These are phyloP conservation scores for Pammene fasciana DNA, from an alignment of 2,888 invertebrate genomes.

Conservation along the genomic window DNA sequence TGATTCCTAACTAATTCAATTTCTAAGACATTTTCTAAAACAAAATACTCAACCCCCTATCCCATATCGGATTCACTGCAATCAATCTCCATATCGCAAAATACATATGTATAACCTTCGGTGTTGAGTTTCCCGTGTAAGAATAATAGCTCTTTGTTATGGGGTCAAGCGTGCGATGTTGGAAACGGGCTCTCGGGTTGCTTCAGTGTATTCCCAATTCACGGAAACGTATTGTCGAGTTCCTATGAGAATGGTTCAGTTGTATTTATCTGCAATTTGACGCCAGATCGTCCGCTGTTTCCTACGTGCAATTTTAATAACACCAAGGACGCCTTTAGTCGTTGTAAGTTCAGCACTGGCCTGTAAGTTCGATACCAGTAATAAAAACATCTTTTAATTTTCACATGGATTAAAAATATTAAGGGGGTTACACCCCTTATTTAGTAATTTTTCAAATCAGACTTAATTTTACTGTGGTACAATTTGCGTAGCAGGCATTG, in stretches of 20 bases:
- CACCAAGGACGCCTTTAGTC: no score
- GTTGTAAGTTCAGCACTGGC: no score
- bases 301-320: neutral
- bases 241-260: conserved; percentile 34
- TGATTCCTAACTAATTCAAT: no score
- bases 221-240: conserved; percentile 53
- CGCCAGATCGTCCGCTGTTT: conserved; percentile 3
- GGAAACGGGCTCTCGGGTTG: conserved; percentile 61
- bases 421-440: no score
- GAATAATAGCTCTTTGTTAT: conserved; percentile 70
- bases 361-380: no score
- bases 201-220: conserved; percentile 64
- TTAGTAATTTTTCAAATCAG: no score
- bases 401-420: no score
- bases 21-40: neutral
- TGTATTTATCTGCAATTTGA: conserved; percentile 21
- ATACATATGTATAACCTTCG: conserved; percentile 50
- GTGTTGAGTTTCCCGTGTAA: conserved; percentile 55
- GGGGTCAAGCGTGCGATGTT: conserved; percentile 62
- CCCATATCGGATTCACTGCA: conserved; percentile 26
- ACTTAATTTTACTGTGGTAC: no score
- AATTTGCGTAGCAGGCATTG: no score
- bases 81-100: conserved; percentile 26
- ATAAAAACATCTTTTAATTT: no score
- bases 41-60: neutral